Evolutionary conservation across 30 jellyfish, hydroid and myxozoan species (phyloP), one percentile per base, ranked within the genome.

Genomic region (Haliclystus octoradiatus): DNA sequence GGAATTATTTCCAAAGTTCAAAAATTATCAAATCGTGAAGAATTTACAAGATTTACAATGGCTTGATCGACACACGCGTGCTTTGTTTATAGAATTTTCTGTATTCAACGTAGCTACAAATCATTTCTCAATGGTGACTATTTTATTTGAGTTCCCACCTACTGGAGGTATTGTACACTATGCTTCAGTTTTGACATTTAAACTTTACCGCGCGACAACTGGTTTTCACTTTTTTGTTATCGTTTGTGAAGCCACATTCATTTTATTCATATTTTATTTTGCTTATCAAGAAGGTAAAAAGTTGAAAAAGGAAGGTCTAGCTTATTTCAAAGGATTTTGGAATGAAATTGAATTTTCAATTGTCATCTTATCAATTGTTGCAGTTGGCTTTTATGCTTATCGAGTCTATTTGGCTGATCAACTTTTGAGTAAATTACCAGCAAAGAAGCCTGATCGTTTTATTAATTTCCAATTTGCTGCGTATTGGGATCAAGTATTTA

Each of bases 391-490:
- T 66, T 79, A 79, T 64, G 77, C 75, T 60, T 88, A 79, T 69
- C 77, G 94, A 3, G 95, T 76, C 61, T 74, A 68, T 28, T 84
- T 88, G 34, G 97, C 94, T 26, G 71, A 60, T 14, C 93, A 79
- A 32, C 81, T 88, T 49, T 84, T n/a, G n/a, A n/a, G n/a, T n/a
- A n/a, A 75, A 47, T 75, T 88, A 34, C 97, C 97, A 7, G 76
- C 80, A 30, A 88, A 88, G 52, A 53, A 71, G 66, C 97, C 94
- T 5, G 53, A 88, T 19, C 52, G 72, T 3, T 88, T 79, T 68
- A 88, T 88, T 66, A 88, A 88, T 73, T 80, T 88, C 51, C 97
- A 88, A 65, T 88, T 88, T 50, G 97, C 97, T 1, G 88, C 97
- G 26, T 80, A 88, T 74, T 82, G 94, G 81, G 97, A 88, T 32